Conservation (phyloP, 2,113 vertebrate genomes). For the Hucho hucho region DNA sequence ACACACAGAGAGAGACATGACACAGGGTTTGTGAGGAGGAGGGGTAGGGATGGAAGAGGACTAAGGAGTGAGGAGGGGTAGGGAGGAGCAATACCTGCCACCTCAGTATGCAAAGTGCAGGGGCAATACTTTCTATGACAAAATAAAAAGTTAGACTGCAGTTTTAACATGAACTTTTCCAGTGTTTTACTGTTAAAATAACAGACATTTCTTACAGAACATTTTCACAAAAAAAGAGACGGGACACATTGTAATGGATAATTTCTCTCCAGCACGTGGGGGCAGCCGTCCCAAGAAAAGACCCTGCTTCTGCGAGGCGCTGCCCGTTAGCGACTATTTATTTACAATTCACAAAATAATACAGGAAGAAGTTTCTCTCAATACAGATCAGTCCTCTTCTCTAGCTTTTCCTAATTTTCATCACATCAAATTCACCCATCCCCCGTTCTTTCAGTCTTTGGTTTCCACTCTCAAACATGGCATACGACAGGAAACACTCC, state of each 20-base stretch:
- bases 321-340: slow-evolving; percentile 59
- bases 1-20: no score
- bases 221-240: not conserved
- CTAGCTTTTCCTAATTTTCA: not conserved
- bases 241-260: not conserved
- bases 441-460: not conserved
- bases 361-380: slow-evolving; percentile 33
- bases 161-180: no score
- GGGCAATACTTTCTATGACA: no score
- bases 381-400: slow-evolving; percentile 9
- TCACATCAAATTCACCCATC: not conserved
- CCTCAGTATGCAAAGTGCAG: no score
- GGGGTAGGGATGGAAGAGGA: no score
- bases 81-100: no score
- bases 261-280: slow-evolving; percentile 42
- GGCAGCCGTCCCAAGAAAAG: slow-evolving; percentile 70
- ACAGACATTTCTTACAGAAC: no score
- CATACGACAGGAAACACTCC: not conserved
- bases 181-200: no score
- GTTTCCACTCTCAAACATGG: not conserved
- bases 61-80: no score
- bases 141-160: no score
- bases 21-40: no score
- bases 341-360: slow-evolving; percentile 68
- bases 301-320: slow-evolving; percentile 76